These are phyloP conservation scores for Lophotriccus pileatus DNA, from an alignment of 2,797 vertebrate genomes.

Conservation along the genomic window DNA sequence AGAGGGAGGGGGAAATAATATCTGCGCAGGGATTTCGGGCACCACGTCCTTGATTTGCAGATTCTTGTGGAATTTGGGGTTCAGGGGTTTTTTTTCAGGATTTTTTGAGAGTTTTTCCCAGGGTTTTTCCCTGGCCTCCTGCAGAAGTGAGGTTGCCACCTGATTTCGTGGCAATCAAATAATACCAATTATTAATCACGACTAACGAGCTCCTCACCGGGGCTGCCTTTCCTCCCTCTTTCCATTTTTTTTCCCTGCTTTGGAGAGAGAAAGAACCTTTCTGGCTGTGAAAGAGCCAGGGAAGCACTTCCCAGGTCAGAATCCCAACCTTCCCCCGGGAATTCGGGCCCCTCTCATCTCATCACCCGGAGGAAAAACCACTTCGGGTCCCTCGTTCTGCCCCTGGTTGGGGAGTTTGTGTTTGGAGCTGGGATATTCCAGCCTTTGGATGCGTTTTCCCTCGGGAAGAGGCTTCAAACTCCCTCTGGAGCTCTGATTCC, in stretches of 20 bases:
- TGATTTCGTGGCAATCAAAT: background rate
- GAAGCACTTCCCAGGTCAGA: background rate
- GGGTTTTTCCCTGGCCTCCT: background rate
- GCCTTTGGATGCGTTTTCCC: rapidly evolving
- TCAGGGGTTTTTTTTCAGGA: background rate
- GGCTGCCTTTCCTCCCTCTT: background rate
- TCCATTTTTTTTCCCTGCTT: background rate
- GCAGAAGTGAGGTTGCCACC: background rate
- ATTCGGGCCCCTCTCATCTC: background rate
- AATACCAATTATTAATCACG: background rate
- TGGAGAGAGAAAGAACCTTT: background rate
- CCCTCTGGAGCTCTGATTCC: background rate
- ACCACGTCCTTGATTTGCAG: rapidly evolving
- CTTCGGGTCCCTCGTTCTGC: rapidly evolving
- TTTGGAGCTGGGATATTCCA: background rate
- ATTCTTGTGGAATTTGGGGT: rapidly evolving
- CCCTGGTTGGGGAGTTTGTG: rapidly evolving
- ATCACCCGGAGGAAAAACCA: rapidly evolving
- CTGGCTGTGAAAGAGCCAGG: background rate
- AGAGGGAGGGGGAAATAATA: background rate
- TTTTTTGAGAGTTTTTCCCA: background rate
- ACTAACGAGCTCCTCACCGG: background rate
- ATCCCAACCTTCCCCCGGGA: background rate
- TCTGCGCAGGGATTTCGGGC: background rate
- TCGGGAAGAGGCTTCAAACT: background rate